Evolutionary conservation across 2,113 vertebrate species (phyloP).

Genomic region (pig (Sus scrofa)): T2T-Sscrofa CM000824.6:139699501-139700000

Average conservation of each 20-base stretch:
- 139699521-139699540: not conserved
- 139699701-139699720: too few relatives aligned
- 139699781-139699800: not conserved
- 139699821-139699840: not conserved
- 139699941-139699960: not conserved
- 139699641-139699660: too few relatives aligned
- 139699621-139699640: not conserved
- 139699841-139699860: not conserved
- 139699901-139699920: not conserved
- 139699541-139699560: not conserved
- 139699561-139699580: not conserved
- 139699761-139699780: not conserved
- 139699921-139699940: not conserved
- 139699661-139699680: too few relatives aligned
- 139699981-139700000: not conserved
- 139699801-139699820: not conserved
- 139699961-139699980: conserved; percentile 33
- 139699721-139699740: not conserved
- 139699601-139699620: not conserved
- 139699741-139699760: not conserved
- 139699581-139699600: not conserved
- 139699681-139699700: too few relatives aligned
- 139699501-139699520: not conserved
- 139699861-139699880: conserved; percentile 4
- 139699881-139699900: not conserved